Percentiles rank a stretch among this genome's conserved stretches.
These are phyloP conservation scores for Dorcus parallelipipedus DNA, from an alignment of 2,888 invertebrate genomes.

Conservation along the genomic window DNA sequence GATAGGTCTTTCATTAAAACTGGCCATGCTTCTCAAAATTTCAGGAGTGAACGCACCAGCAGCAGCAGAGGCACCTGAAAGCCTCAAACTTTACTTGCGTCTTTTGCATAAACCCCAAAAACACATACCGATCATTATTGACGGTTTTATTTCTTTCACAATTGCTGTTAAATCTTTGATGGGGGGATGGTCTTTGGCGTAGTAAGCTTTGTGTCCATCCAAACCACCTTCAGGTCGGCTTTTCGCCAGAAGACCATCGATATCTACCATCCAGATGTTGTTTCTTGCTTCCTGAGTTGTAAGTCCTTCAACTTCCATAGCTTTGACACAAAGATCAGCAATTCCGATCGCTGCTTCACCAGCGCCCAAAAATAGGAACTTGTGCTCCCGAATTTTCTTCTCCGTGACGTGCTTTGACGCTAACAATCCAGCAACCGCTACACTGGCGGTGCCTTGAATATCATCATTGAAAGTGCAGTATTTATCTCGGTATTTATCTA, in stretches of 20 bases:
- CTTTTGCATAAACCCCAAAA: neutral
- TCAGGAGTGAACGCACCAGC: conserved; percentile 87
- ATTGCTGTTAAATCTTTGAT: conserved; percentile 76
- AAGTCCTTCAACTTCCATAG: conserved; percentile 73
- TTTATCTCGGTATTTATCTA: conserved; percentile 83
- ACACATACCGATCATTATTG: conserved; percentile 70
- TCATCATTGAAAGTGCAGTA: conserved; percentile 99
- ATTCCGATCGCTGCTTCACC: conserved; percentile 56
- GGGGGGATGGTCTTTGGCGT: conserved; percentile 75
- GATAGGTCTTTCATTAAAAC: conserved; percentile 82
- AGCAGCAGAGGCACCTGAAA: conserved; percentile 84
- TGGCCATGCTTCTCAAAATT: conserved; percentile 82
- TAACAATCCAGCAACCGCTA: conserved; percentile 90
- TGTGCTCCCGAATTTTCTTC: conserved; percentile 79
- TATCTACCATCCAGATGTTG: conserved; percentile 95
- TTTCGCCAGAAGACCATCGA: conserved; percentile 82
- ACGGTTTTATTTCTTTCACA: conserved; percentile 81
- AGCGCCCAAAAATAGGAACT: conserved; percentile 86
- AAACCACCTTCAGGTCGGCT: conserved; percentile 62
- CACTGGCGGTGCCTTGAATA: conserved; percentile 83
- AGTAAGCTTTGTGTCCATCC: conserved; percentile 66
- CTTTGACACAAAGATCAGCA: conserved; percentile 83
- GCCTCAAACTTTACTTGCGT: neutral
- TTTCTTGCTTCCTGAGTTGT: conserved; percentile 69
- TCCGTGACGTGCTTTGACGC: conserved; percentile 72